phyloP scores from a whole-genome alignment of 2,113 vertebrate genomes.

The Taxidea taxus region DNA sequence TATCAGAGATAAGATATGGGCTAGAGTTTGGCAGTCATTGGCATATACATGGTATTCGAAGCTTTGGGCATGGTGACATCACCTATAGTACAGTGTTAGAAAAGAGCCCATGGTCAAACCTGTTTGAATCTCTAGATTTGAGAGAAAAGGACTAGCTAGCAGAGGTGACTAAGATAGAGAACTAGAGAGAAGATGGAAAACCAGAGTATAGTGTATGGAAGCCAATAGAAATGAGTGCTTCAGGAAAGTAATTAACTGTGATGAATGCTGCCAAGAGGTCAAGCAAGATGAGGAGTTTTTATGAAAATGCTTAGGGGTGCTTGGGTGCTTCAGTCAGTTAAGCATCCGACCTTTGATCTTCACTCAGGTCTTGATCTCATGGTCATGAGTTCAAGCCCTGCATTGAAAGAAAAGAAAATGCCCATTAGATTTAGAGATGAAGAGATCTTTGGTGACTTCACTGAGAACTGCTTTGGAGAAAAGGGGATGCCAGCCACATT shows the following conservation, averaged over 20 bases:
- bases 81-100: not conserved
- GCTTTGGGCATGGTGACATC: not conserved
- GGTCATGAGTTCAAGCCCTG: not conserved
- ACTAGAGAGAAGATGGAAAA: not conserved
- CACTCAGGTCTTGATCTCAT: not conserved
- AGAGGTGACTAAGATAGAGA: not conserved
- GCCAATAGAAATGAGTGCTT: not conserved
- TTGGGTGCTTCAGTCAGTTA: not conserved
- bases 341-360: not conserved
- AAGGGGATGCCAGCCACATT: not conserved
- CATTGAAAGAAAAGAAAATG: not conserved
- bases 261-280: not conserved
- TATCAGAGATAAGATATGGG: not conserved
- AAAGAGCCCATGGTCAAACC: not conserved
- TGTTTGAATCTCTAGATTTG: not conserved
- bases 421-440: not conserved
- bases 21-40: not conserved
- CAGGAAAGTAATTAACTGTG: not conserved
- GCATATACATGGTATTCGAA: not conserved
- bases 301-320: not conserved
- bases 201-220: not conserved
- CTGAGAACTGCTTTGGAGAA: not conserved
- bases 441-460: not conserved
- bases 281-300: not conserved
- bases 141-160: not conserved